A percentile compares a stretch with the other conserved stretches of the same genome.
These are phyloP conservation scores for Sciaenops ocellatus DNA, from an alignment of 2,797 vertebrate species.

Conservation along the genomic window DNA sequence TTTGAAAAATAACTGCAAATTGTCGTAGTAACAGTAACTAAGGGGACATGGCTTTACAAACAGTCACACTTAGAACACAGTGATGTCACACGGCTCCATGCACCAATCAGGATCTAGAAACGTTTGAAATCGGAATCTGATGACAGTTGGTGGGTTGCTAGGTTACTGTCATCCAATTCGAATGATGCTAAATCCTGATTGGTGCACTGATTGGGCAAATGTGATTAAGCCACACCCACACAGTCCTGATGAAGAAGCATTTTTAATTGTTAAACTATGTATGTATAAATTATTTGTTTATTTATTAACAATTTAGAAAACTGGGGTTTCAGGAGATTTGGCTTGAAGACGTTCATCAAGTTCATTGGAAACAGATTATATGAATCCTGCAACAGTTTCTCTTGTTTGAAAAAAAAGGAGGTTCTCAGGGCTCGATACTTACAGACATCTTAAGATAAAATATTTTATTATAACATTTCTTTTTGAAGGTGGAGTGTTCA, in stretches of 20 bases:
- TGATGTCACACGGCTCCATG: background rate
- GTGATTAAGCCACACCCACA: background rate
- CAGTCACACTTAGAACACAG: background rate
- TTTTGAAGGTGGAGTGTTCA: constrained; percentile 58
- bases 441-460: constrained; percentile 42
- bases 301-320: too few species aligned
- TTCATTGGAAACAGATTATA: constrained; percentile 28
- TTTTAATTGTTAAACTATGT: background rate
- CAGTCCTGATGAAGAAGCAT: background rate
- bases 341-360: background rate
- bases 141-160: constrained; percentile 1
- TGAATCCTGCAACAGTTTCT: constrained; percentile 43
- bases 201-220: too few species aligned
- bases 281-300: background rate
- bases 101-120: constrained; percentile 1
- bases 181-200: background rate
- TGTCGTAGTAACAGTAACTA: background rate
- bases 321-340: constrained; percentile 13
- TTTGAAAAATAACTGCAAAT: background rate
- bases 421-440: constrained; percentile 40
- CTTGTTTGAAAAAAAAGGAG: constrained; percentile 33
- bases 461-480: constrained; percentile 48
- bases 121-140: background rate
- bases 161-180: background rate
- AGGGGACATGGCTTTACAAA: too few species aligned